Percentiles rank a stretch among this genome's conserved stretches.
These are phyloP conservation scores for Synergus itoensis DNA, from an alignment of 2,888 invertebrate species.

Conservation along the genomic window DNA sequence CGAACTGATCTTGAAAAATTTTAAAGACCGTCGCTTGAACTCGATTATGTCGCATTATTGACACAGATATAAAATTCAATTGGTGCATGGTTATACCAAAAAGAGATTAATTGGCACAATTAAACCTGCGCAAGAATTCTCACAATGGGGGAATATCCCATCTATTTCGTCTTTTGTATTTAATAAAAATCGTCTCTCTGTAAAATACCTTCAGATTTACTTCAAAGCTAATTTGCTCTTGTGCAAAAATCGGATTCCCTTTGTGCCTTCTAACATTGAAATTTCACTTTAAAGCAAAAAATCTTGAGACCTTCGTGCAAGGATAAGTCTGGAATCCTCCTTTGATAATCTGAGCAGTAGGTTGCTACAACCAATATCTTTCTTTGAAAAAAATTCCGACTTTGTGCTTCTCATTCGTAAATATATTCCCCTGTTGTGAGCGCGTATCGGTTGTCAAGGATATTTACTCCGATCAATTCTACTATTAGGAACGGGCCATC, in stretches of 20 bases:
- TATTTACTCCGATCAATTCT: slow-evolving; percentile 58
- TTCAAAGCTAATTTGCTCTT: slow-evolving; percentile 24
- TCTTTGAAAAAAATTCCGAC: slow-evolving; percentile 25
- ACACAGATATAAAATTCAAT: background rate
- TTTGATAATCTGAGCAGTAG: slow-evolving; percentile 25
- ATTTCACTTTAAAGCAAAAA: slow-evolving; percentile 28
- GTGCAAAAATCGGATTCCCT: background rate
- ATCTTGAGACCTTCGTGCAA: slow-evolving; percentile 11
- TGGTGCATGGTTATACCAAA: slow-evolving; percentile 35
- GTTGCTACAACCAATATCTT: slow-evolving; percentile 2
- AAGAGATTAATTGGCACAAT: slow-evolving; percentile 8
- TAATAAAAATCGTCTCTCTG: background rate
- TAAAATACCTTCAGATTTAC: background rate
- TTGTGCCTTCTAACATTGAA: slow-evolving; percentile 17
- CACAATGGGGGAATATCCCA: slow-evolving; percentile 3
- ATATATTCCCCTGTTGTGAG: slow-evolving; percentile 60
- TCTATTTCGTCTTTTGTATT: background rate
- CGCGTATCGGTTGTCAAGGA: slow-evolving; percentile 50
- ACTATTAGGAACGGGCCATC: slow-evolving; percentile 53
- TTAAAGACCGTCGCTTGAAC: background rate
- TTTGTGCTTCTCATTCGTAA: slow-evolving; percentile 27
- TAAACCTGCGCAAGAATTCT: slow-evolving; percentile 6
- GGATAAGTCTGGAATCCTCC: background rate
- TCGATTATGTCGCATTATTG: slow-evolving; percentile 3
- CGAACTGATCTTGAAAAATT: background rate